Conservation (phyloP, 2,797 vertebrate species). For the Lophotriccus pileatus region DNA sequence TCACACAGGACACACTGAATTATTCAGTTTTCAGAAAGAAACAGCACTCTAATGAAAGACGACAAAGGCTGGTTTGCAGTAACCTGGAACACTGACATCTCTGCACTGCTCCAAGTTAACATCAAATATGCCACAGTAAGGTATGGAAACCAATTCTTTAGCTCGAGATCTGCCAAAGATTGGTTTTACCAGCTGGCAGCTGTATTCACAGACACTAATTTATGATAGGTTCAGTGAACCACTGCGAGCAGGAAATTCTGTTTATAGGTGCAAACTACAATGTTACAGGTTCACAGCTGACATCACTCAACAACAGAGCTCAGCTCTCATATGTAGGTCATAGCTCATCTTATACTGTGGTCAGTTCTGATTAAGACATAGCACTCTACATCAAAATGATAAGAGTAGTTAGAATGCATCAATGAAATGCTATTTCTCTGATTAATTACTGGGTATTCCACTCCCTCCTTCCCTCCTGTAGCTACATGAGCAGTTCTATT, state of each 20-base stretch:
- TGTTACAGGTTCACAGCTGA: neutral
- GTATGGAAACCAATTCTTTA: neutral
- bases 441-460: neutral
- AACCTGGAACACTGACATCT: neutral
- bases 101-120: neutral
- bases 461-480: neutral
- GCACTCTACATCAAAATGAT: neutral
- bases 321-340: neutral
- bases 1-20: neutral
- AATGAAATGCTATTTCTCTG: neutral
- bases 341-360: neutral
- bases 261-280: neutral
- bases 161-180: neutral
- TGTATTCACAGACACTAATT: neutral
- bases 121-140: neutral
- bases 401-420: neutral
- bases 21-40: neutral
- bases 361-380: neutral
- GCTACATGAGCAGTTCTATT: neutral
- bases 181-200: neutral
- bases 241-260: neutral
- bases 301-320: neutral
- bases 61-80: neutral
- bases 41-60: neutral
- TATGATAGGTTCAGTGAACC: neutral